Evolutionary conservation across 1,140 invertebrate species (phyloP).

Genomic region (Drosophila nannoptera): DNA sequence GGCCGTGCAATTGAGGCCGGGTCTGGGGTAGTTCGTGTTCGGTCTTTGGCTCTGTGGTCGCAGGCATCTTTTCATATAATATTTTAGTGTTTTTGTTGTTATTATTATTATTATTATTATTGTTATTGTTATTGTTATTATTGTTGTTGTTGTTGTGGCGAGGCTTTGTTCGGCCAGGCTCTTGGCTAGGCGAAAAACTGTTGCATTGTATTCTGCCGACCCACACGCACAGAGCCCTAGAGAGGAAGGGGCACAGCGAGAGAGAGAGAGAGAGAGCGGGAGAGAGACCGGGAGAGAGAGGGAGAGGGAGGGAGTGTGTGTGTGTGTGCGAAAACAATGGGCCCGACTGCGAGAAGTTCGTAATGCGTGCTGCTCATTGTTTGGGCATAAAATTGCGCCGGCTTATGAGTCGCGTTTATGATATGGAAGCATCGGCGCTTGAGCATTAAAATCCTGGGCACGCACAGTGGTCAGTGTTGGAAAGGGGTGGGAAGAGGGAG

Average conservation of each 20-base stretch:
- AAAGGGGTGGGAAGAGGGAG: background rate
- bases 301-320: conserved; percentile 1
- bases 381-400: background rate
- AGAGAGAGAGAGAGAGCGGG: conserved; percentile 3
- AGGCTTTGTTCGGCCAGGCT: conserved; percentile 27
- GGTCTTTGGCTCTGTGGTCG: too few relatives aligned
- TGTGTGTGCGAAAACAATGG: background rate
- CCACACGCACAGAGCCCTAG: conserved; percentile 10
- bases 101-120: too few relatives aligned
- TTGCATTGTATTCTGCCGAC: conserved; percentile 40
- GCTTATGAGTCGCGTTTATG: conserved; percentile 3
- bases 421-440: conserved; percentile 8
- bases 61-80: conserved; percentile 23
- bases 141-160: too few relatives aligned
- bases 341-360: background rate
- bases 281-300: conserved; percentile 1
- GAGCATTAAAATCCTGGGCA: conserved; percentile 18
- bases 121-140: conserved; percentile 31
- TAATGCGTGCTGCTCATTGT: background rate
- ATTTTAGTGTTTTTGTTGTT: too few relatives aligned
- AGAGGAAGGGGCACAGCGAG: conserved; percentile 1
- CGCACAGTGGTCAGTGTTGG: conserved; percentile 10
- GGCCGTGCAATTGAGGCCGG: background rate
- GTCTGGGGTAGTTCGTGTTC: background rate
- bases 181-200: conserved; percentile 24